A percentile compares a stretch with the other conserved stretches of the same genome.
Conservation (phyloP, 1,140 invertebrate species). For the Meloidogyne chitwoodi region DNA sequence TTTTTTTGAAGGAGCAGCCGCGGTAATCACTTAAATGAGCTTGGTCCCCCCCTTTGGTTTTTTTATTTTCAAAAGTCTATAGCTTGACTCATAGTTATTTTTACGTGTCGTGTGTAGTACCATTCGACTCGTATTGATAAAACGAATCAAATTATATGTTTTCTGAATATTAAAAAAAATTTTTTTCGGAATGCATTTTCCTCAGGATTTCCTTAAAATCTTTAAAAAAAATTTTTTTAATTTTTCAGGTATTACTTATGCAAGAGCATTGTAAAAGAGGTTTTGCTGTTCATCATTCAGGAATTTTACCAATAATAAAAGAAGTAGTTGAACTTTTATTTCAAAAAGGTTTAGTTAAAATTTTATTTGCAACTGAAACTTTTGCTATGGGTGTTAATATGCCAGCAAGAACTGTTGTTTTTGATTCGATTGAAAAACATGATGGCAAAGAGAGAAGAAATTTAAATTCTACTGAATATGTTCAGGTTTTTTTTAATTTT, state of each 20-base stretch:
- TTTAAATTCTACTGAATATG: conserved; percentile 72
- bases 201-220: too few species aligned
- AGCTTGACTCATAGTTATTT: too few species aligned
- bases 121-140: too few species aligned
- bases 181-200: too few species aligned
- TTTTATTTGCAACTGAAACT: conserved; percentile 95
- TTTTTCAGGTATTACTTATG: conserved; percentile 65
- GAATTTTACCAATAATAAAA: conserved; percentile 35
- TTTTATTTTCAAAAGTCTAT: too few species aligned
- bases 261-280: conserved; percentile 77
- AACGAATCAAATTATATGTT: too few species aligned
- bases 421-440: conserved; percentile 83
- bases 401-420: conserved; percentile 91
- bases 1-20: too few species aligned
- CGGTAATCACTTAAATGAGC: too few species aligned
- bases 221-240: not conserved
- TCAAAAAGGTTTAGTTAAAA: conserved; percentile 78
- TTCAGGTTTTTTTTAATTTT: conserved; percentile 29
- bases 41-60: too few species aligned
- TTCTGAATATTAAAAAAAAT: too few species aligned
- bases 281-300: conserved; percentile 89
- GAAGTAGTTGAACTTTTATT: conserved; percentile 97
- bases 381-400: conserved; percentile 97
- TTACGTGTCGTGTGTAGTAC: too few species aligned
- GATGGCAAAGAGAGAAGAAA: conserved; percentile 76